Evolutionary conservation across 2,797 vertebrate species (phyloP), one percentile per base, ranked within the genome.

Genomic region (Pipistrellus pygmaeus): DNA sequence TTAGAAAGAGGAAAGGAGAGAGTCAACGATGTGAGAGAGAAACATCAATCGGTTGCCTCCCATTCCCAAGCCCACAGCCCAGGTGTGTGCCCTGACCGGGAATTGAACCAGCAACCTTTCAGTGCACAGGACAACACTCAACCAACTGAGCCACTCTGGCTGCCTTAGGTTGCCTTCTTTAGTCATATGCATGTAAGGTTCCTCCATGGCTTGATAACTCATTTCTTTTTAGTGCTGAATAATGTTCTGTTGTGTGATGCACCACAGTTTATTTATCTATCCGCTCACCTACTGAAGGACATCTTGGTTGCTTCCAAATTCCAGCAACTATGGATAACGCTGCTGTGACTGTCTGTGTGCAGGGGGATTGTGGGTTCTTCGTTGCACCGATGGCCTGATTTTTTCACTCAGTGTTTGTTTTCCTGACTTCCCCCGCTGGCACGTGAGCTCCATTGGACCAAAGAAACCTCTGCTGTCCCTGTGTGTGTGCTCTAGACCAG

Each of bases 301-400:
- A 17, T 5, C 23, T 48, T 5, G 5, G 30, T 3, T 18, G 15
- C 64, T 60, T 55, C 15, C 53, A 20, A 0, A 6, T 25, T 30
- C 38, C 1, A 13, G 87, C 2, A 4, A 0, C 73, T 20, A 30
- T 5, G 25, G 7, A 0, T 25, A 35, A 85, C 48, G 12, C 60
- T 44, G 12, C 41, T 10, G 0, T 80, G 18, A 51, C 27, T 41
- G 11, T 1, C 32, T 1, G 0, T 21, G 4, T 48, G 46, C 30
- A 17, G 69, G 38, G 60, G 1, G 46, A 25, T 35, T 13, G 8
- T 8, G 7, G 4, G 71, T 85, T 57, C 77, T 81, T 51, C 9
- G 10, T 35, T 55, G 55, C 4, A 2, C 38, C 30, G 64, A 23
- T 0, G 30, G 35, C 27, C 9, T 27, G 32, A 23, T 23, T 90